Evolutionary conservation across 2,113 vertebrate genomes (phyloP).

Genomic region (Hyperopisus bebe): DNA sequence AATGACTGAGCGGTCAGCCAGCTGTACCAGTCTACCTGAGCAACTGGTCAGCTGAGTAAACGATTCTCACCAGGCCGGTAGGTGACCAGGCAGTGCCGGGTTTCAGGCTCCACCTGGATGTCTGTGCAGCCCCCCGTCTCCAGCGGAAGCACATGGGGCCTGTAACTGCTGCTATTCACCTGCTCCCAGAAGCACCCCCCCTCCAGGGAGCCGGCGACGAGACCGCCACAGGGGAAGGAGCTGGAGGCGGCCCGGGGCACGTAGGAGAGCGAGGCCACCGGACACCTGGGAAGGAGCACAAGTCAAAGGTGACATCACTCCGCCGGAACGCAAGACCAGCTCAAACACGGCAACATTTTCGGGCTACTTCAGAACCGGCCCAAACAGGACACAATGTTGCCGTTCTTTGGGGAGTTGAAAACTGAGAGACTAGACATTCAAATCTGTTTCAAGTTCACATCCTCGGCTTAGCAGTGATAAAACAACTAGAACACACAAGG

Average conservation of each 20-base stretch:
- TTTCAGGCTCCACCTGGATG: conserved; percentile 79
- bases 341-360: background rate
- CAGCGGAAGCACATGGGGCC: conserved; percentile 74
- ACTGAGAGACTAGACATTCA: background rate
- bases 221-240: conserved; percentile 74
- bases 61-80: conserved; percentile 73
- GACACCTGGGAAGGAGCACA: conserved; percentile 62
- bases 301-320: background rate
- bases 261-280: conserved; percentile 82
- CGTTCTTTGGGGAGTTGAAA: background rate
- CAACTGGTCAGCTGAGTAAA: background rate
- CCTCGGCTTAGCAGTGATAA: background rate
- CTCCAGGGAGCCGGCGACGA: conserved; percentile 84
- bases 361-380: background rate
- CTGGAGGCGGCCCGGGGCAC: conserved; percentile 74
- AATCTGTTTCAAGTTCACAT: background rate
- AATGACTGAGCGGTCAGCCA: background rate
- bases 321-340: no score
- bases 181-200: conserved; percentile 89
- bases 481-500: no score
- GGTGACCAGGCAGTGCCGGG: conserved; percentile 83
- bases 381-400: background rate
- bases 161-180: conserved; percentile 61
- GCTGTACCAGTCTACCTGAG: background rate
- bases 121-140: conserved; percentile 78